Conservation (phyloP, 1,140 invertebrate genomes). For the Pseudomyrmex gracilis region DNA sequence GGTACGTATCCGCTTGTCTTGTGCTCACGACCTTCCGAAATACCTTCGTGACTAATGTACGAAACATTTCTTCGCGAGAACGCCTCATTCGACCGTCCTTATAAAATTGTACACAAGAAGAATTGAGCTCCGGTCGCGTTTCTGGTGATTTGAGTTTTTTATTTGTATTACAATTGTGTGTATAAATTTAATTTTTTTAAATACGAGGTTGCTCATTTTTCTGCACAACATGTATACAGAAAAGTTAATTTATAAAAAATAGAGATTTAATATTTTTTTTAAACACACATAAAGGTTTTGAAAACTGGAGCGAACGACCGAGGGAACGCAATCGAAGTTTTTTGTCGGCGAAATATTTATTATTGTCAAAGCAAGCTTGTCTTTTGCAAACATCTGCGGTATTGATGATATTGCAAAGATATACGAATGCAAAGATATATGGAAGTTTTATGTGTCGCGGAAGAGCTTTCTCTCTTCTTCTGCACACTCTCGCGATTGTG, state of each 20-base stretch:
- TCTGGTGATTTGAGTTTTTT: background rate
- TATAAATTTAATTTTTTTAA: too few species aligned
- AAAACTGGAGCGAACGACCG: background rate
- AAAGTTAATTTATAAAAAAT: too few species aligned
- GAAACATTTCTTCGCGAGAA: constrained; percentile 49
- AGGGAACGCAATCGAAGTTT: constrained; percentile 11
- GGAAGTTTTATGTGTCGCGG: constrained; percentile 3
- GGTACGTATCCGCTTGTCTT: constrained; percentile 16
- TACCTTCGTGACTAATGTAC: constrained; percentile 61
- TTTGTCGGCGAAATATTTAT: background rate
- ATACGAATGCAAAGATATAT: constrained; percentile 27
- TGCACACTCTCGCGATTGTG: constrained; percentile 18
- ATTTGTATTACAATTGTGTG: too few species aligned
- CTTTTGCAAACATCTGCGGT: background rate
- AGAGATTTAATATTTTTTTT: too few species aligned
- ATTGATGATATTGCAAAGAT: constrained; percentile 30
- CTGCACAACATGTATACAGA: too few species aligned
- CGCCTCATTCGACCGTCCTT: constrained; percentile 52
- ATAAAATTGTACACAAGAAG: constrained; percentile 22
- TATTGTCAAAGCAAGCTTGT: constrained; percentile 2
- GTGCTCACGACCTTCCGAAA: constrained; percentile 49
- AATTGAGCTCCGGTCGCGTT: background rate
- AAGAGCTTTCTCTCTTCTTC: constrained; percentile 11
- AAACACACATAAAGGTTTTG: too few species aligned
- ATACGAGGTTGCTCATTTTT: too few species aligned